Evolutionary conservation across 2,797 vertebrate species (phyloP).

Genomic region (Pantherophis vulpinus): DNA sequence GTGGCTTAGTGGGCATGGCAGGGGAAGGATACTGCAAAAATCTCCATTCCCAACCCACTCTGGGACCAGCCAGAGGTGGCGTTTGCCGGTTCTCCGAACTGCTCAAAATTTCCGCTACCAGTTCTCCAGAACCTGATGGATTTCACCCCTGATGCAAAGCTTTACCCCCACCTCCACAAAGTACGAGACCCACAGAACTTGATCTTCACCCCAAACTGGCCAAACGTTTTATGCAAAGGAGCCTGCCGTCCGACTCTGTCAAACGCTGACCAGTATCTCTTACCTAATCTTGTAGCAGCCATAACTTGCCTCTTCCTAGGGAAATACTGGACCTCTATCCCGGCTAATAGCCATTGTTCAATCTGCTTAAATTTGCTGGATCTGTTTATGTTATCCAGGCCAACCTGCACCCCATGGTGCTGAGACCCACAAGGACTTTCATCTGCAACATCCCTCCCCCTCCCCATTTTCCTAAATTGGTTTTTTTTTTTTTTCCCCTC

Average conservation of each 20-base stretch:
- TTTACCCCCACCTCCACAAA: background rate
- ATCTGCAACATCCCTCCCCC: background rate
- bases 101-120: no score
- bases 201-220: background rate
- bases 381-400: background rate
- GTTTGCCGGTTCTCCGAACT: no score
- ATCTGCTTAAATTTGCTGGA: background rate
- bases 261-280: background rate
- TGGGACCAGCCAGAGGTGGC: no score
- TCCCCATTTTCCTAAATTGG: background rate
- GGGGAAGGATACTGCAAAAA: no score
- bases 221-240: background rate
- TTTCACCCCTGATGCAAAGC: no score
- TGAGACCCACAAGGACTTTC: background rate
- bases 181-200: background rate
- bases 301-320: background rate
- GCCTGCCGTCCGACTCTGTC: background rate
- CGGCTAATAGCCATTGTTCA: background rate
- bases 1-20: no score
- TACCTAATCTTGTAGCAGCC: background rate
- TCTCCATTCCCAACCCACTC: no score
- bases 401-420: background rate
- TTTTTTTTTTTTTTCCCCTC: accelerated
- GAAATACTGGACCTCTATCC: background rate
- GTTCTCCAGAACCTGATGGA: no score